These are phyloP conservation scores for Leguminivora glycinivorella DNA, from an alignment of 1,140 invertebrate species.

Conservation along the genomic window DNA sequence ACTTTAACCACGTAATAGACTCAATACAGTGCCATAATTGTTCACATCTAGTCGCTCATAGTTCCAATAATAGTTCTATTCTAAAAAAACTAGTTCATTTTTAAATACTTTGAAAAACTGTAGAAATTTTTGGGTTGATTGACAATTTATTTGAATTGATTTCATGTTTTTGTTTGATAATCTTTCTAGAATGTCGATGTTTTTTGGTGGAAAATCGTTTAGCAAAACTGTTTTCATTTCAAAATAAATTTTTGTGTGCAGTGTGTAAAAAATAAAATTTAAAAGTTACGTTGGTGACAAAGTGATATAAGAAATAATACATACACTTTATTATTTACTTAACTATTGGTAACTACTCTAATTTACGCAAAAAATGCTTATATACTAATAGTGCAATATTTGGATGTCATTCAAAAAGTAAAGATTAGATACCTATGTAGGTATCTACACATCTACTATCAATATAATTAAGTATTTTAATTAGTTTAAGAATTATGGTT, in stretches of 20 bases:
- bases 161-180: neutral
- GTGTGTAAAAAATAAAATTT: neutral
- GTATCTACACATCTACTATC: too few relatives aligned
- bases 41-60: neutral
- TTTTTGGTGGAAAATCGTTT: neutral
- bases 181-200: neutral
- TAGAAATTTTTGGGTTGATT: neutral
- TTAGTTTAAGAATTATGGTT: too few relatives aligned
- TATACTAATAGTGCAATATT: too few relatives aligned
- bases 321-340: too few relatives aligned
- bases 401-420: too few relatives aligned
- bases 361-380: too few relatives aligned
- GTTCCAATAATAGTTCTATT: neutral
- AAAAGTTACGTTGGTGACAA: too few relatives aligned
- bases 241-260: neutral
- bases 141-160: neutral
- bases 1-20: neutral
- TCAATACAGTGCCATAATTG: slow-evolving; percentile 2
- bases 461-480: too few relatives aligned
- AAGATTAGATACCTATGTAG: too few relatives aligned
- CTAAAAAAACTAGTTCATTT: neutral
- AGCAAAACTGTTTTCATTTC: neutral
- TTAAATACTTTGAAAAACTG: neutral
- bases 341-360: too few relatives aligned
- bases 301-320: too few relatives aligned